Conservation (phyloP, 2,888 invertebrate genomes). For the Drosophila sordidapex region DNA sequence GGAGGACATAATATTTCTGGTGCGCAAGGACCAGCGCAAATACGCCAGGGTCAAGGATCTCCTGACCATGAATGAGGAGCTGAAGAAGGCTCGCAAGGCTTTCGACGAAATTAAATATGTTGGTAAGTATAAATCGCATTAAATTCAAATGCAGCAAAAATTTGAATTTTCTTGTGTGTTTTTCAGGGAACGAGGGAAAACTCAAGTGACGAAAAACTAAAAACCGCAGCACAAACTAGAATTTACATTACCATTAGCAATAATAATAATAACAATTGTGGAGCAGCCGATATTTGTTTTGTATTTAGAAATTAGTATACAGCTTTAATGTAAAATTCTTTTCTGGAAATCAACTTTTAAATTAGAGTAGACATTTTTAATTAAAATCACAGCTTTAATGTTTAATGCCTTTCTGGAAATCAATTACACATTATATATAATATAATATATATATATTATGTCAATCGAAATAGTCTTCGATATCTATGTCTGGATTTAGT, state of each 20-base stretch:
- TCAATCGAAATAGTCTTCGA: constrained; percentile 99
- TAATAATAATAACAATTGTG: constrained; percentile 17
- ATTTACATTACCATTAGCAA: constrained; percentile 11
- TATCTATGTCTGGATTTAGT: constrained; percentile 97
- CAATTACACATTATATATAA: background rate
- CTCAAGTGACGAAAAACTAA: constrained; percentile 81
- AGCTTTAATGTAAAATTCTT: background rate
- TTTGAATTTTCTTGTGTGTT: background rate
- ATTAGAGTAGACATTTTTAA: too few relatives aligned
- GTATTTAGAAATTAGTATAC: background rate
- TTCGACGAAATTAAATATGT: constrained; percentile 99
- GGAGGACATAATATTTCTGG: constrained; percentile 98
- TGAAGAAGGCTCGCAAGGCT: constrained; percentile 99
- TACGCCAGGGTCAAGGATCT: constrained; percentile 99
- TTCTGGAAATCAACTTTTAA: background rate
- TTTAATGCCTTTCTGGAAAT: background rate
- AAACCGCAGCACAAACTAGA: constrained; percentile 16
- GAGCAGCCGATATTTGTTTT: background rate
- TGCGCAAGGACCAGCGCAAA: constrained; percentile 97
- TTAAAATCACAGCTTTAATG: background rate
- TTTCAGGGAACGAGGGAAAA: constrained; percentile 83
- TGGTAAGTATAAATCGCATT: constrained; percentile 86
- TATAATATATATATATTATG: constrained; percentile 24
- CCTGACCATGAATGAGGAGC: constrained; percentile 98
- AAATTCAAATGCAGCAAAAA: background rate